A percentile compares a stretch with the other conserved stretches of the same genome.
Conservation (phyloP, 2,113 vertebrate species). For the Sphyrna mokarran region DNA sequence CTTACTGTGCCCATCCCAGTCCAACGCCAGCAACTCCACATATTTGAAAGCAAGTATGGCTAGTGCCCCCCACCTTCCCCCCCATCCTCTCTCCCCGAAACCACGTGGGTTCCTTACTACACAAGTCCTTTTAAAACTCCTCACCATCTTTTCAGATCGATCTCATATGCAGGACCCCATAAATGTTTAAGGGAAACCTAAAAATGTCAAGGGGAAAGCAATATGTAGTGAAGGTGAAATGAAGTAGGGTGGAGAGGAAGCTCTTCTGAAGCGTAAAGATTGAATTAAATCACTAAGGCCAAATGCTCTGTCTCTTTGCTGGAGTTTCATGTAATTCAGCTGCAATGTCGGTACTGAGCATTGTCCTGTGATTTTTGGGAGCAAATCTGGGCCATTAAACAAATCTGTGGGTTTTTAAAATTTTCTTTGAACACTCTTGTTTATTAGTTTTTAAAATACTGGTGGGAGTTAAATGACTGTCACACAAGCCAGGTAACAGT, state of each 20-base stretch:
- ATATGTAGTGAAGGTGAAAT: not conserved
- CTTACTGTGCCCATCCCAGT: too few relatives aligned
- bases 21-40: too few relatives aligned
- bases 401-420: not conserved
- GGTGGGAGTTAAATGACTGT: not conserved
- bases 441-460: not conserved
- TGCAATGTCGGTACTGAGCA: not conserved
- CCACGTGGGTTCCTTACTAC: not conserved
- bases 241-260: not conserved
- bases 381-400: not conserved
- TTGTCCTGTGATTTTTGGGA: not conserved
- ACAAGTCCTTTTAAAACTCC: too few relatives aligned
- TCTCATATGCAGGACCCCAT: too few relatives aligned
- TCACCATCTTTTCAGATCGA: too few relatives aligned
- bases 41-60: not conserved
- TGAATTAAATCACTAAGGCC: too few relatives aligned
- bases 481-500: not conserved
- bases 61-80: too few relatives aligned
- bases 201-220: not conserved
- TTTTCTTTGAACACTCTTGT: not conserved
- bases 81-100: not conserved
- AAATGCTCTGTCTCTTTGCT: not conserved
- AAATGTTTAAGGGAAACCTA: too few relatives aligned
- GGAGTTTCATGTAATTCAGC: not conserved
- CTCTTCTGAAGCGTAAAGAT: not conserved